phyloP scores from a whole-genome alignment of 2,797 vertebrate species.

The Dermochelys coriacea region DNA sequence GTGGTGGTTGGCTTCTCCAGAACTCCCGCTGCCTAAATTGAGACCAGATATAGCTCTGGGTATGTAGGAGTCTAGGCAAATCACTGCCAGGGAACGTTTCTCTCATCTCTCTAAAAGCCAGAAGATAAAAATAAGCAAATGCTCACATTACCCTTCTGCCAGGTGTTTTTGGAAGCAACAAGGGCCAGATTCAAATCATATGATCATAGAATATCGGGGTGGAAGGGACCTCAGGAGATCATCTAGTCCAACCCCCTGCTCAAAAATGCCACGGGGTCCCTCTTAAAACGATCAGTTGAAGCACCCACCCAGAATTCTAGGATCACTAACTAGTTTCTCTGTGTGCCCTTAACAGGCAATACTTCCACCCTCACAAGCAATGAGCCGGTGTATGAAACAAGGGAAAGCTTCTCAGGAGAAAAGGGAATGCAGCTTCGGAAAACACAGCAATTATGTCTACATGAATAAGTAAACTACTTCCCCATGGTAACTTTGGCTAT shows the following conservation, averaged over 20 bases:
- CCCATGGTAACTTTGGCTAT: fast-evolving
- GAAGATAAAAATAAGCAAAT: conserved; percentile 33
- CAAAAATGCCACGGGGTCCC: not conserved
- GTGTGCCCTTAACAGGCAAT: fast-evolving
- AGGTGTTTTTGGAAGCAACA: not conserved
- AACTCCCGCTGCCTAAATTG: not conserved
- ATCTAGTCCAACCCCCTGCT: too few species aligned
- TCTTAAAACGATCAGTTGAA: conserved; percentile 25
- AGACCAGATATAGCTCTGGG: not conserved
- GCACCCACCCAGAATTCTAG: conserved; percentile 23
- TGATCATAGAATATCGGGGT: too few species aligned
- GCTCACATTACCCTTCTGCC: not conserved
- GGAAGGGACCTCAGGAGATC: too few species aligned
- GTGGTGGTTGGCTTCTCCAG: not conserved
- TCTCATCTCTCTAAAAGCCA: not conserved
- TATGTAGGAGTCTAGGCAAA: not conserved
- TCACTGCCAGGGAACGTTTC: conserved; percentile 3
- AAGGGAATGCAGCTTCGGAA: not conserved
- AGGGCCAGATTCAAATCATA: not conserved
- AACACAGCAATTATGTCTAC: not conserved
- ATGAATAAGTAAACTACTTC: not conserved
- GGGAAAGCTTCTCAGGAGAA: not conserved
- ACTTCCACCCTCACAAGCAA: not conserved
- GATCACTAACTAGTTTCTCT: not conserved
- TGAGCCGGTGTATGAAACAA: not conserved